A percentile compares a stretch with the other conserved stretches of the same genome.
Conservation (phyloP, 2,113 vertebrate genomes). For the Pseudopodoces humilis region DNA sequence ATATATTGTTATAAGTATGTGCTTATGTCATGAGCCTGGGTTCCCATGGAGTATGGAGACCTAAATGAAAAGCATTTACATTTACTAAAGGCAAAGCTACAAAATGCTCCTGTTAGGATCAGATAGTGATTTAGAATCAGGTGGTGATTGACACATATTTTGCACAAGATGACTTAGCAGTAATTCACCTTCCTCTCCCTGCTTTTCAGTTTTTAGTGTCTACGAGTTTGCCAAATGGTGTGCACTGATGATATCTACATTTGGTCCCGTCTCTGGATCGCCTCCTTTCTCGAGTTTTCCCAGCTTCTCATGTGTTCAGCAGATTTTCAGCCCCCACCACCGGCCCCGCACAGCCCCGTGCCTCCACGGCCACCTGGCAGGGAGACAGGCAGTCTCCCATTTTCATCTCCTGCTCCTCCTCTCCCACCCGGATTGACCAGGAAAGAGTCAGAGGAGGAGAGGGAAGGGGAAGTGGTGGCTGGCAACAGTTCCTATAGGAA, state of each 20-base stretch:
- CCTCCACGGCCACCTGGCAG: not conserved
- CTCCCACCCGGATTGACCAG: not conserved
- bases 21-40: not conserved
- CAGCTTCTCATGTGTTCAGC: constrained; percentile 3
- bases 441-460: not conserved
- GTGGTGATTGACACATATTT: not conserved
- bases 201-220: not conserved
- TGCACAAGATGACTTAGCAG: not conserved
- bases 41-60: not conserved
- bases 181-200: not conserved
- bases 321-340: not conserved
- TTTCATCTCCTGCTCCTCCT: not conserved
- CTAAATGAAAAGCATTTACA: not conserved
- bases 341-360: fast-evolving
- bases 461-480: not conserved
- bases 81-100: not conserved
- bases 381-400: not conserved
- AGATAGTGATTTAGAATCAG: not conserved
- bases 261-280: not conserved
- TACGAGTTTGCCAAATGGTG: not conserved
- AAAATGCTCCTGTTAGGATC: not conserved
- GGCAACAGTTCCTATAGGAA: not conserved
- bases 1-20: not conserved
- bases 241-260: not conserved
- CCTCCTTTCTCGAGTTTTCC: not conserved